A percentile compares a stretch with the other conserved stretches of the same genome.
Evolutionary conservation across 2,888 invertebrate genomes (phyloP).

Genomic region (Anthrax anthrax): DNA sequence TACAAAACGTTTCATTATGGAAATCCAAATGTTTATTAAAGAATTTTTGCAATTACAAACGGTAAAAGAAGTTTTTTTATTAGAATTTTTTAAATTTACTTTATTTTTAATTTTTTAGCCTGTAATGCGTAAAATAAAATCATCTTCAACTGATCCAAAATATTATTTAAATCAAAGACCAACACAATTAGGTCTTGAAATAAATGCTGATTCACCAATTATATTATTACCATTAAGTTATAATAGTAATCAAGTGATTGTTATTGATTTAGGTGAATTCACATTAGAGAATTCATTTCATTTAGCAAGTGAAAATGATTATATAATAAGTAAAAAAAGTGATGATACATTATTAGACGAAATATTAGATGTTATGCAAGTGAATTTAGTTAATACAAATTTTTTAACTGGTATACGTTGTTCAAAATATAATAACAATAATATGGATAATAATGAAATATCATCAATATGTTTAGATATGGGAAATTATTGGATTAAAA

Average conservation of each 20-base stretch:
- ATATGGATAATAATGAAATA: not conserved
- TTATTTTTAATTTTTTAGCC: conserved; percentile 16
- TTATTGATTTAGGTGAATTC: conserved; percentile 67
- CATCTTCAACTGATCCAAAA: conserved; percentile 20
- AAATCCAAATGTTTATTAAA: conserved; percentile 71
- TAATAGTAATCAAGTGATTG: conserved; percentile 58
- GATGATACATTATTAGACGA: conserved; percentile 20
- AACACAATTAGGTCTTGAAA: conserved; percentile 28
- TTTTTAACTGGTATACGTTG: conserved; percentile 43
- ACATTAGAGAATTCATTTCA: conserved; percentile 64
- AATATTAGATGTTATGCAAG: conserved; percentile 46
- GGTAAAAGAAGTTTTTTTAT: conserved; percentile 38
- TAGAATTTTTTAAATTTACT: conserved; percentile 3
- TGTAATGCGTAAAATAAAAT: conserved; percentile 29
- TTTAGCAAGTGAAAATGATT: conserved; percentile 37
- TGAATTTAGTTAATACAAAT: conserved; percentile 55
- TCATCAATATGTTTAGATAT: conserved; percentile 18
- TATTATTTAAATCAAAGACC: conserved; percentile 21
- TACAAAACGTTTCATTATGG: conserved; percentile 82
- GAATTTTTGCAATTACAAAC: conserved; percentile 74
- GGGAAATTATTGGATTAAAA: conserved; percentile 26
- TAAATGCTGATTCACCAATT: conserved; percentile 50
- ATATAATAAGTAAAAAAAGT: conserved; percentile 21
- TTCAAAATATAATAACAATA: conserved; percentile 9
- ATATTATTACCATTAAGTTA: conserved; percentile 78